These are phyloP conservation scores for Callithrix jacchus DNA, from an alignment of 2,113 vertebrate genomes.

Conservation along the genomic window DNA sequence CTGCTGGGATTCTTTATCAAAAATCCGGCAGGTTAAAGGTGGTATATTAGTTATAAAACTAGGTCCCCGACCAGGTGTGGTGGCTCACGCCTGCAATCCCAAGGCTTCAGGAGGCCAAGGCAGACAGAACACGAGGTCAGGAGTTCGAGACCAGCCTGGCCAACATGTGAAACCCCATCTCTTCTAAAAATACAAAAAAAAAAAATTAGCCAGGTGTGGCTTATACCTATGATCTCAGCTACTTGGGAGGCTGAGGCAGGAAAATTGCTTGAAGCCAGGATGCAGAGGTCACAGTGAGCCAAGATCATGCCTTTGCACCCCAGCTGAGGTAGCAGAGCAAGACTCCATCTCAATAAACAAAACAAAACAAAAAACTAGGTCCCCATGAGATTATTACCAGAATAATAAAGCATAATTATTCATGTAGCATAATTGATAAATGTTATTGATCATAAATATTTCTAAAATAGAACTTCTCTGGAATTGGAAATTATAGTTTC, in stretches of 20 bases:
- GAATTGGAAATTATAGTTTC: neutral
- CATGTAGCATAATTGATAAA: slow-evolving; percentile 62
- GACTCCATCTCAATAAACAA: too few relatives aligned
- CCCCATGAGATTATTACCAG: neutral
- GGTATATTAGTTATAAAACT: neutral
- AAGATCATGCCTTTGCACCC: too few relatives aligned
- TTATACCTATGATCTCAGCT: too few relatives aligned
- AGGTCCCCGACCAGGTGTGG: neutral
- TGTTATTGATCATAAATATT: slow-evolving; percentile 44
- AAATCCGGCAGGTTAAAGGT: neutral
- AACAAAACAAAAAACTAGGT: neutral
- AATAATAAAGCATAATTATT: neutral
- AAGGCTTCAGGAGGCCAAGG: too few relatives aligned
- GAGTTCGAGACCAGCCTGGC: too few relatives aligned
- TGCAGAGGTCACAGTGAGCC: too few relatives aligned
- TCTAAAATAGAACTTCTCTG: slow-evolving; percentile 21
- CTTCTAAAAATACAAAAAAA: neutral
- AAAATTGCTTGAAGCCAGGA: too few relatives aligned
- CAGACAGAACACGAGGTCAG: too few relatives aligned
- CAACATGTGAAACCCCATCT: neutral
- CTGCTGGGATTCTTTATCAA: neutral
- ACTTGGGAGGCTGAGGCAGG: too few relatives aligned
- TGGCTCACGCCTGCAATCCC: too few relatives aligned
- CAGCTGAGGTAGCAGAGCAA: too few relatives aligned
- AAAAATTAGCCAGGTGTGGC: too few relatives aligned